Evolutionary conservation across 2,113 vertebrate genomes (phyloP).

Genomic region (Anhinga anhinga): DNA sequence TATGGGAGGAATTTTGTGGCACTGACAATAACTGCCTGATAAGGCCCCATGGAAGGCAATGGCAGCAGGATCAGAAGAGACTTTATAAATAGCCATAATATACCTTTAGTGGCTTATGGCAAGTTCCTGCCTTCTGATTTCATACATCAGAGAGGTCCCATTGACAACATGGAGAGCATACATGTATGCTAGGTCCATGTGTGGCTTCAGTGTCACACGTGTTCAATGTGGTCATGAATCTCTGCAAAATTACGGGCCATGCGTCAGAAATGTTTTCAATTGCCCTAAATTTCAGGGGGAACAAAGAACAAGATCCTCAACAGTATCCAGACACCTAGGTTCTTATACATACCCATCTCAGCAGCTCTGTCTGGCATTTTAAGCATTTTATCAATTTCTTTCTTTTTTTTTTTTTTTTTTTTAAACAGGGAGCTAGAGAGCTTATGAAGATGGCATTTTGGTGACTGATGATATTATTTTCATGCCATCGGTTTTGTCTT

Average conservation of each 20-base stretch:
- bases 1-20: background rate
- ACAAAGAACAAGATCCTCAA: background rate
- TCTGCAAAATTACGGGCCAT: background rate
- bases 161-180: background rate
- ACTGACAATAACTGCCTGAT: background rate
- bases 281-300: background rate
- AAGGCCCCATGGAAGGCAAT: background rate
- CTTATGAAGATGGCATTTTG: background rate
- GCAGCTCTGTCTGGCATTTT: background rate
- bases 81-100: background rate
- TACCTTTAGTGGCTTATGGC: background rate
- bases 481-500: background rate
- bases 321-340: background rate
- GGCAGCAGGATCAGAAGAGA: background rate
- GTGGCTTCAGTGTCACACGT: fast-evolving
- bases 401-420: background rate
- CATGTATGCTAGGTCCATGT: background rate
- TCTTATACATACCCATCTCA: background rate
- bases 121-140: background rate
- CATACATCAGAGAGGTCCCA: background rate
- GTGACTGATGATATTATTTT: background rate
- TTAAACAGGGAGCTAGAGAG: background rate
- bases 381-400: background rate
- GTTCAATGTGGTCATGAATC: background rate
- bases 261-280: background rate